These are phyloP conservation scores for Saturnia pavonia DNA, from an alignment of 2,888 invertebrate genomes.

Conservation along the genomic window DNA sequence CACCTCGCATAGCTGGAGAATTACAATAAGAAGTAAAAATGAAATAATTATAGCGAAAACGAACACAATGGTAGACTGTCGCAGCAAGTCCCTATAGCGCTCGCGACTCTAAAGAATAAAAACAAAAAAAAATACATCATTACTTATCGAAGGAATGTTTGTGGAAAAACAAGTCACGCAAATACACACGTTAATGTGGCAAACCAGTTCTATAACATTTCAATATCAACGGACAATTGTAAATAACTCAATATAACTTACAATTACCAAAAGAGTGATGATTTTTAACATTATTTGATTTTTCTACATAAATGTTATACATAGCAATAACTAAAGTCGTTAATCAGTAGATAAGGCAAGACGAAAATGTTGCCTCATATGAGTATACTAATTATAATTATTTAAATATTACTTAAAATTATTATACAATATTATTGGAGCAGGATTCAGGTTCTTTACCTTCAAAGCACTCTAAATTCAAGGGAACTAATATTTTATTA, in stretches of 20 bases:
- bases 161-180: slow-evolving; percentile 4
- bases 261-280: neutral
- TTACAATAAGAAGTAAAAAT: neutral
- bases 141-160: neutral
- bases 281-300: neutral
- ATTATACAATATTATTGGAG: too few relatives aligned
- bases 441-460: too few relatives aligned
- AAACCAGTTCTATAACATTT: neutral
- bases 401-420: too few relatives aligned
- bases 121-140: neutral
- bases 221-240: neutral
- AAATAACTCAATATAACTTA: too few relatives aligned
- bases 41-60: neutral
- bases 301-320: too few relatives aligned
- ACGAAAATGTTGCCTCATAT: too few relatives aligned
- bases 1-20: neutral
- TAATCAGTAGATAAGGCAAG: too few relatives aligned
- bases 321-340: too few relatives aligned
- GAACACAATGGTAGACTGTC: neutral
- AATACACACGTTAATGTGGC: neutral
- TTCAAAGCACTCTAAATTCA: too few relatives aligned
- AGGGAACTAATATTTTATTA: too few relatives aligned
- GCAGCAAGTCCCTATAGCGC: neutral
- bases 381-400: too few relatives aligned
- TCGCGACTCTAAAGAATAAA: neutral